Percentiles rank a stretch among this genome's conserved stretches.
These are phyloP conservation scores for Ricordea florida DNA, from an alignment of 92 coral and sea anemone species.

Conservation along the genomic window DNA sequence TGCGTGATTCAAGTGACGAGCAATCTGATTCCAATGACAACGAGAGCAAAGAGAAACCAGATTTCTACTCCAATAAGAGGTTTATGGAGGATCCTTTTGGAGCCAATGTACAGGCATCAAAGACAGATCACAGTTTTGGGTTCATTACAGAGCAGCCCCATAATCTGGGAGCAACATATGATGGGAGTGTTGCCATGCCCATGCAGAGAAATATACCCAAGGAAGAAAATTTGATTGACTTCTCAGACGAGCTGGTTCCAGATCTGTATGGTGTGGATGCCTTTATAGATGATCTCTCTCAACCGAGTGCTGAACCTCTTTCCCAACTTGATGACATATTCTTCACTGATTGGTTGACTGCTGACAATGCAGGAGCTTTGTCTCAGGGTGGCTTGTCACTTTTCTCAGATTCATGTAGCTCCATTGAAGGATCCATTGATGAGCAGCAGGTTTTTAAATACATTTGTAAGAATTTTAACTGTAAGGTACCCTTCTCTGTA, in stretches of 20 bases:
- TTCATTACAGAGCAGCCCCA: no score
- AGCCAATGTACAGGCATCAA: no score
- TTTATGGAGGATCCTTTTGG: neutral
- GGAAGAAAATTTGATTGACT: constrained; percentile 31
- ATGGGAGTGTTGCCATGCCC: no score
- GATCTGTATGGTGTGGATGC: constrained; percentile 33
- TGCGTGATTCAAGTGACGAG: neutral
- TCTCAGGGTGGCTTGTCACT: constrained; percentile 5
- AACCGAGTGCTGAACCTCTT: constrained; percentile 18
- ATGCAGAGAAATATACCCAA: no score
- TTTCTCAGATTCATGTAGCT: neutral
- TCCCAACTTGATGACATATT: constrained; percentile 36
- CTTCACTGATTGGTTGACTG: neutral
- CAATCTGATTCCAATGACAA: constrained; percentile 1
- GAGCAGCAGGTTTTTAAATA: constrained; percentile 39
- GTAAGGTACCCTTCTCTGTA: constrained; percentile 48
- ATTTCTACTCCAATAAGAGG: constrained; percentile 14
- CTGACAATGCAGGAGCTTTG: neutral
- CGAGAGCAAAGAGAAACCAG: constrained; percentile 9
- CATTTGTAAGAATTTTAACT: constrained; percentile 44
- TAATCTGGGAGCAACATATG: no score
- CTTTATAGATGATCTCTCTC: constrained; percentile 1
- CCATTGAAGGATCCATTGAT: neutral
- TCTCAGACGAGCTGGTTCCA: constrained; percentile 5
- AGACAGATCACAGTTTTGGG: no score